These are phyloP conservation scores for Motacilla tschutschensis DNA, from an alignment of 2,113 vertebrate species.

Conservation along the genomic window DNA sequence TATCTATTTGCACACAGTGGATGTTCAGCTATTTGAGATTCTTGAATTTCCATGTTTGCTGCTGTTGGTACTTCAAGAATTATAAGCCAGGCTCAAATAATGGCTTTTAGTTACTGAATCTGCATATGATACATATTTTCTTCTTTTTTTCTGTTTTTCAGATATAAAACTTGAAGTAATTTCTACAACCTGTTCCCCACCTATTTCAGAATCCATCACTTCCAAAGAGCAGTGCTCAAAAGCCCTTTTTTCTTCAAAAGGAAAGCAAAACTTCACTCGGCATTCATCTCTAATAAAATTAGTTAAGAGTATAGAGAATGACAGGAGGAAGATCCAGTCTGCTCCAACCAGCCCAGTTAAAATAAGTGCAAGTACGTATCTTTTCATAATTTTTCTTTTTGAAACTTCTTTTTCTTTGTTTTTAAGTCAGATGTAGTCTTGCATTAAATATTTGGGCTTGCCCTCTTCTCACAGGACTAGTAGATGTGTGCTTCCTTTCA, in stretches of 20 bases:
- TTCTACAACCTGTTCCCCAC: background rate
- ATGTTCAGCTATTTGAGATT: background rate
- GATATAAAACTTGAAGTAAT: conserved; percentile 36
- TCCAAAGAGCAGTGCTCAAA: conserved; percentile 89
- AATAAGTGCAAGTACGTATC: conserved; percentile 62
- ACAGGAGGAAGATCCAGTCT: conserved; percentile 91
- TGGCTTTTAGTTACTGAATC: background rate
- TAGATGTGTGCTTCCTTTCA: background rate
- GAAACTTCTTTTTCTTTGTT: background rate
- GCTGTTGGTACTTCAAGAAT: background rate
- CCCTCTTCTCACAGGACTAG: background rate
- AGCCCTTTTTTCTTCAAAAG: conserved; percentile 85
- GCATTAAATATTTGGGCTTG: background rate
- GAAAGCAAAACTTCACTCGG: conserved; percentile 86
- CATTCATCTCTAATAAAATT: conserved; percentile 92
- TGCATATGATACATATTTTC: background rate
- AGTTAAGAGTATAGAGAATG: conserved; percentile 85
- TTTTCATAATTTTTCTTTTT: background rate
- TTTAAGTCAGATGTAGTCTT: background rate
- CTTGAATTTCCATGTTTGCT: background rate
- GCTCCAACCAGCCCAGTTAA: conserved; percentile 89
- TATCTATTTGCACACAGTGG: background rate
- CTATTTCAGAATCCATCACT: conserved; percentile 50
- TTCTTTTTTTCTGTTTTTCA: conserved; percentile 9
- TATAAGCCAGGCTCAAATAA: background rate